Evolutionary conservation across 1,140 invertebrate species (phyloP).

Genomic region (Drosophila azteca): DNA sequence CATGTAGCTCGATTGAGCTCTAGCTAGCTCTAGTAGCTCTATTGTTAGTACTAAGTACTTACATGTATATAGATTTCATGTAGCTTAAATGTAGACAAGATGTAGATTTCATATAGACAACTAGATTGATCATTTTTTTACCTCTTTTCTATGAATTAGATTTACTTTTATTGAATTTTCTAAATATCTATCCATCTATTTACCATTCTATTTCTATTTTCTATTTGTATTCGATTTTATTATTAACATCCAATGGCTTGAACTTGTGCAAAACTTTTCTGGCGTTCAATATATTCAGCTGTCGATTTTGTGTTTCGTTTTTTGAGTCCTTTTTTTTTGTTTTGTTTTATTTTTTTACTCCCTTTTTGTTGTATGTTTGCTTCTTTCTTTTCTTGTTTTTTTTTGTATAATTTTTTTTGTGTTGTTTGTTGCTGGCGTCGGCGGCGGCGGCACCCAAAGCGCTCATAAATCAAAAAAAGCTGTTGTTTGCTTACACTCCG

Average conservation of each 20-base stretch:
- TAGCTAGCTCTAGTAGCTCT: too few relatives aligned
- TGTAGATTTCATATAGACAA: too few relatives aligned
- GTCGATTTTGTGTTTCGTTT: slow-evolving; percentile 11
- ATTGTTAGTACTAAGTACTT: too few relatives aligned
- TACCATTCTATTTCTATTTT: neutral
- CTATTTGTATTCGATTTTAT: slow-evolving; percentile 15
- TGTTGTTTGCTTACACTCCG: slow-evolving; percentile 60
- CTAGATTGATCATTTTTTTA: too few relatives aligned
- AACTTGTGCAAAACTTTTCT: slow-evolving; percentile 62
- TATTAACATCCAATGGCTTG: slow-evolving; percentile 55
- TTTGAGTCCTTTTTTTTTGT: slow-evolving; percentile 2
- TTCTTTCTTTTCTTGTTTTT: neutral
- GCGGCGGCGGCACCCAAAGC: slow-evolving; percentile 65
- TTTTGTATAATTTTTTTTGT: slow-evolving; percentile 36
- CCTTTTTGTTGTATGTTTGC: slow-evolving; percentile 9
- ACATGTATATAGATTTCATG: too few relatives aligned
- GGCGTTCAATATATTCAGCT: slow-evolving; percentile 59
- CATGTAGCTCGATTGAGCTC: too few relatives aligned
- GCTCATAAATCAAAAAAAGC: slow-evolving; percentile 80
- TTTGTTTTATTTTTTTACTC: slow-evolving; percentile 14
- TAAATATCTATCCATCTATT: neutral
- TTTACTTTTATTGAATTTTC: neutral
- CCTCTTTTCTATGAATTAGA: too few relatives aligned
- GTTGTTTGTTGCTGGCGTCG: slow-evolving; percentile 26
- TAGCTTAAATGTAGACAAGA: too few relatives aligned